phyloP scores from a whole-genome alignment of 2,888 invertebrate species.

The Sisyra nigra region DNA sequence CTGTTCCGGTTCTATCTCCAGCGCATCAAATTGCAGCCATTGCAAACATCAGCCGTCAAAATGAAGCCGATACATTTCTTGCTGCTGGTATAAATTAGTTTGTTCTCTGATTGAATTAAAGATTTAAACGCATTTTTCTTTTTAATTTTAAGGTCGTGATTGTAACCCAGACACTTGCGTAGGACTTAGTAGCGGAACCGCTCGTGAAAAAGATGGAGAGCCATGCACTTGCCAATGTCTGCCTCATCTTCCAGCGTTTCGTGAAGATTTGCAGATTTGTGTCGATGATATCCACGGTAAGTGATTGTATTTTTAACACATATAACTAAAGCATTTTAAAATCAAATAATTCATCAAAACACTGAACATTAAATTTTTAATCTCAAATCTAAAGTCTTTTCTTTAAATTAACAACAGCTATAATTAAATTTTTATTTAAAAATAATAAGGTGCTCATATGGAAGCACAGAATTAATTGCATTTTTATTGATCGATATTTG shows the following conservation, averaged over 20 bases:
- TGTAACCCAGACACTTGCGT: constrained; percentile 48
- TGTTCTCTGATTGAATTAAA: background rate
- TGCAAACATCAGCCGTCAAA: constrained; percentile 4
- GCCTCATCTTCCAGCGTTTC: constrained; percentile 56
- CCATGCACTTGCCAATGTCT: constrained; percentile 67
- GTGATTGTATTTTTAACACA: constrained; percentile 15
- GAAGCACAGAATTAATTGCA: too few species aligned
- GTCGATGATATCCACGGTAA: constrained; percentile 75
- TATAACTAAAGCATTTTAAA: background rate
- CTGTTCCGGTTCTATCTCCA: too few species aligned
- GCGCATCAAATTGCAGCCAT: background rate
- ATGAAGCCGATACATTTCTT: constrained; percentile 6
- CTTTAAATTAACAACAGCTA: too few species aligned
- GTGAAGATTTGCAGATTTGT: constrained; percentile 72
- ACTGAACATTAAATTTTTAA: too few species aligned
- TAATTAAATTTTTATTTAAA: too few species aligned
- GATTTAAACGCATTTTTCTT: constrained; percentile 11
- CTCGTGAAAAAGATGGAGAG: constrained; percentile 24
- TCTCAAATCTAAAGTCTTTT: too few species aligned
- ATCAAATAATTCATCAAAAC: background rate
- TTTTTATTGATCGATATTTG: too few species aligned
- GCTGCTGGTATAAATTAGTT: constrained; percentile 3
- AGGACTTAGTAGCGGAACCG: constrained; percentile 51
- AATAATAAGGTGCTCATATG: too few species aligned
- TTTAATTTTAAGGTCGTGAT: constrained; percentile 32